Percentiles rank a stretch among this genome's conserved stretches.
phyloP scores from a whole-genome alignment of 2,113 vertebrate species.

The Prionailurus viverrinus region DNA sequence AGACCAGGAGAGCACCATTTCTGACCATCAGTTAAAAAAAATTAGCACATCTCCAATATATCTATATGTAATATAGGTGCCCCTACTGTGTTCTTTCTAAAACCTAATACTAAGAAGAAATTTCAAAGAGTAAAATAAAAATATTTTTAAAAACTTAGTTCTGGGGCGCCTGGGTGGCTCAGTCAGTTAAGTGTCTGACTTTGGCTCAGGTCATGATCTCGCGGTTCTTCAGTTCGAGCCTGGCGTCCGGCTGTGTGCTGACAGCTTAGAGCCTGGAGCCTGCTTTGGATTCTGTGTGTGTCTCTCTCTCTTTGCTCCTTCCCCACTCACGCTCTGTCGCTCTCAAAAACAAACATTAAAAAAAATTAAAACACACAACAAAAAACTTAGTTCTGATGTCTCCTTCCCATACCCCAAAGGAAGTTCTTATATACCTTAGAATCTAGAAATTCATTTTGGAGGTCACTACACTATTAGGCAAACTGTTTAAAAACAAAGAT shows the following conservation, averaged over 20 bases:
- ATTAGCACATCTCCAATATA: neutral
- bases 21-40: neutral
- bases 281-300: too few relatives aligned
- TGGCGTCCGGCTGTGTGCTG: too few relatives aligned
- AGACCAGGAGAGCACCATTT: neutral
- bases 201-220: too few relatives aligned
- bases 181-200: too few relatives aligned
- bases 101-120: constrained; percentile 13
- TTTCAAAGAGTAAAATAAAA: constrained; percentile 46
- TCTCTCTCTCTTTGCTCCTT: too few relatives aligned
- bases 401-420: constrained; percentile 3
- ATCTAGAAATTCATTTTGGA: neutral
- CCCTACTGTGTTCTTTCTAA: neutral
- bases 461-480: neutral
- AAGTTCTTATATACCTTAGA: neutral
- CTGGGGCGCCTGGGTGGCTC: neutral
- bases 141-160: neutral
- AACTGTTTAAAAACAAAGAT: neutral
- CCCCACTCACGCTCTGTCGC: too few relatives aligned
- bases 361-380: too few relatives aligned
- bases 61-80: neutral
- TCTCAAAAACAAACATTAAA: too few relatives aligned
- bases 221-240: too few relatives aligned
- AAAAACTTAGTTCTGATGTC: neutral
- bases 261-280: too few relatives aligned